phyloP scores from a whole-genome alignment of 2,797 vertebrate genomes.

The Lophius americanus region DNA sequence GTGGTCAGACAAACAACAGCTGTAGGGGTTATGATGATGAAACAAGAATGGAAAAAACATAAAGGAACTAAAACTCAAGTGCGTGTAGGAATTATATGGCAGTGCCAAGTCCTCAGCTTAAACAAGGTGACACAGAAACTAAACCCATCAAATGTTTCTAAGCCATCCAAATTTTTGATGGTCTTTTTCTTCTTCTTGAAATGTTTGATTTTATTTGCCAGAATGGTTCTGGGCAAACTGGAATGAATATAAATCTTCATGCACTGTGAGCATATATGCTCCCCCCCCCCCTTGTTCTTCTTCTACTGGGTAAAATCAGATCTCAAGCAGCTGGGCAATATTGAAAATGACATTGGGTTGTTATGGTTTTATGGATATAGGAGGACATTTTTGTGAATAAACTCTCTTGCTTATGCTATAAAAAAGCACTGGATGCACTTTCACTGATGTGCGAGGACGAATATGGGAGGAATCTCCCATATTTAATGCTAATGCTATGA shows the following conservation, averaged over 20 bases:
- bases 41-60: background rate
- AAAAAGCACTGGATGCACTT: too few species aligned
- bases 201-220: conserved; percentile 9
- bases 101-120: background rate
- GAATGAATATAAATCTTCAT: conserved; percentile 1
- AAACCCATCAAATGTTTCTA: conserved; percentile 10
- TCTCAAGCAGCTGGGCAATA: background rate
- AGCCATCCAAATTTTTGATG: background rate
- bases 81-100: conserved; percentile 4
- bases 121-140: conserved; percentile 3
- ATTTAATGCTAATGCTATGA: too few species aligned
- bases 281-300: background rate
- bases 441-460: too few species aligned
- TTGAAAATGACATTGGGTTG: background rate
- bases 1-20: background rate
- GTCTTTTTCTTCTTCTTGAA: conserved; percentile 1
- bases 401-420: too few species aligned
- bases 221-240: background rate
- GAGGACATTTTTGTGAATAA: background rate
- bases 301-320: background rate
- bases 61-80: background rate
- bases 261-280: background rate
- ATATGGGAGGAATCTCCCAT: too few species aligned
- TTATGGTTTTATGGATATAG: background rate
- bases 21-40: background rate